phyloP scores from a whole-genome alignment of 1,140 invertebrate species.

The Anastrepha ludens region DNA sequence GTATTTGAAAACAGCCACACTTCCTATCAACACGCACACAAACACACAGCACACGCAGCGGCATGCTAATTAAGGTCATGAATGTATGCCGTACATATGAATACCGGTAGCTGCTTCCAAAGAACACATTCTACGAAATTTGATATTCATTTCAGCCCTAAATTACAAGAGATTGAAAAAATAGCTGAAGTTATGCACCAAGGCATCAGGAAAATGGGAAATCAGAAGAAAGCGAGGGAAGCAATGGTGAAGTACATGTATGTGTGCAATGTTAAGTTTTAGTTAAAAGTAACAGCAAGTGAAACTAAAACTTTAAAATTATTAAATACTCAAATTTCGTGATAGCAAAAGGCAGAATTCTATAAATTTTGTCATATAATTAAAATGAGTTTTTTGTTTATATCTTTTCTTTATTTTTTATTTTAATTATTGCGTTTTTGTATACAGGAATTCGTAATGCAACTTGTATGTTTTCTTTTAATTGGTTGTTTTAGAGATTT shows the following conservation, averaged over 20 bases:
- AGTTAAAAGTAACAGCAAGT: neutral
- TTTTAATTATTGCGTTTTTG: slow-evolving; percentile 18
- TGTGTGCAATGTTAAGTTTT: slow-evolving; percentile 5
- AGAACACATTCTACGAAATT: neutral
- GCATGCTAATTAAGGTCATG: neutral
- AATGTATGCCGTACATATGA: neutral
- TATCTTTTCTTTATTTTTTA: slow-evolving; percentile 3
- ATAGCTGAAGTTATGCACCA: neutral
- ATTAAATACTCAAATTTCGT: slow-evolving; percentile 56
- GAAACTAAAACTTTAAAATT: slow-evolving; percentile 15
- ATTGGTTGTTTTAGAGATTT: neutral
- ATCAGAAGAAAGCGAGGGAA: neutral
- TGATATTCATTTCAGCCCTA: neutral
- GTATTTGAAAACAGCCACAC: slow-evolving; percentile 53
- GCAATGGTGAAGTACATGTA: neutral
- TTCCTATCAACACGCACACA: slow-evolving; percentile 36
- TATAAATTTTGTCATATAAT: slow-evolving; percentile 17
- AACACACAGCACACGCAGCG: slow-evolving; percentile 5
- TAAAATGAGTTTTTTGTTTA: neutral
- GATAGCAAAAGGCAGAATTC: slow-evolving; percentile 53
- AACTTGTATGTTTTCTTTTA: too few species aligned
- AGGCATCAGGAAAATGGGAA: neutral
- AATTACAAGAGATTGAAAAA: neutral
- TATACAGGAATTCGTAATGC: neutral
- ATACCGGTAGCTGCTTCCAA: neutral